Evolutionary conservation across 1,140 invertebrate genomes (phyloP).

Genomic region (Aradophagus sp.): DNA sequence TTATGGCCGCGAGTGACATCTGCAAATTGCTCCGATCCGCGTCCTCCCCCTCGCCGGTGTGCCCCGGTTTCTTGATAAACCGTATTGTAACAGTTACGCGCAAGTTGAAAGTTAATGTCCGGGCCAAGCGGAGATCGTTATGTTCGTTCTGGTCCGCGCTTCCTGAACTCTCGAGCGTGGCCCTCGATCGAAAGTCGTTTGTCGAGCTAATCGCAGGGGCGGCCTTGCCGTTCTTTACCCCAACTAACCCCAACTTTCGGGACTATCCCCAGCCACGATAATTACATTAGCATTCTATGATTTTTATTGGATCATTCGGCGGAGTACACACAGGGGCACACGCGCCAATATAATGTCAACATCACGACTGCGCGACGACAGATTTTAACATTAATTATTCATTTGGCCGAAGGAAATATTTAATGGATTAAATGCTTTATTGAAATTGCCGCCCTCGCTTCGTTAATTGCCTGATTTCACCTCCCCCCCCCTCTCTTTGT

Average conservation of each 20-base stretch:
- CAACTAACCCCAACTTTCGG: conserved; percentile 66
- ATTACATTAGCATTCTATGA: conserved; percentile 75
- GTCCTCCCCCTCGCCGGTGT: no score
- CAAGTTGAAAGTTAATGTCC: conserved; percentile 43
- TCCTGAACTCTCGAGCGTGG: conserved; percentile 34
- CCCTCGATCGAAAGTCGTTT: conserved; percentile 68
- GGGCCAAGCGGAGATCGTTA: conserved; percentile 36
- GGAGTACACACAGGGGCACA: conserved; percentile 45
- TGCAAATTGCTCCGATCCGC: conserved; percentile 10
- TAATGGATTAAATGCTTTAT: conserved; percentile 39
- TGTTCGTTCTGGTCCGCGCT: conserved; percentile 21
- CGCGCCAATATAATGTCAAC: conserved; percentile 47
- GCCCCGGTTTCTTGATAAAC: conserved; percentile 1
- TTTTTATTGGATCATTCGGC: conserved; percentile 70
- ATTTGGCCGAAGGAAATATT: conserved; percentile 30
- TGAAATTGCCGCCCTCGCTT: no score
- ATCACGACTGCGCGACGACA: conserved; percentile 22
- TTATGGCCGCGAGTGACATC: conserved; percentile 2
- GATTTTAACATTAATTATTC: conserved; percentile 48
- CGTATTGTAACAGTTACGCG: conserved; percentile 15
- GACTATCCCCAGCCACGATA: conserved; percentile 67
- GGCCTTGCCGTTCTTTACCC: conserved; percentile 65
- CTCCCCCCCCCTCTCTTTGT: no score
- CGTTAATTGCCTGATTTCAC: no score
- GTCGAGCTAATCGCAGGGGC: conserved; percentile 71